These are phyloP conservation scores for Philotrypesis tridentata DNA, from an alignment of 1,140 invertebrate species.

Conservation along the genomic window DNA sequence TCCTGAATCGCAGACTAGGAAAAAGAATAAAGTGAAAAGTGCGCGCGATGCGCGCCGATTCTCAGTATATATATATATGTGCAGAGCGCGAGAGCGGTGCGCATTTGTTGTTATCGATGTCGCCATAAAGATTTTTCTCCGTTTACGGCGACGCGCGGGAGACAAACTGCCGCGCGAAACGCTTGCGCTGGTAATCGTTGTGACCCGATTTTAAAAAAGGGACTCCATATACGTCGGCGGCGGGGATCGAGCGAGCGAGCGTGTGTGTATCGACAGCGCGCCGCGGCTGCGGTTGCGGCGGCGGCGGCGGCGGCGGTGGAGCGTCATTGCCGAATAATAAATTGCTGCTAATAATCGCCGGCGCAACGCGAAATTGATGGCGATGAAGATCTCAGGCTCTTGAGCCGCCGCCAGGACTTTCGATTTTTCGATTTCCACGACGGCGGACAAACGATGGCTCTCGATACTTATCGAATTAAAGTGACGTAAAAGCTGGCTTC, in stretches of 20 bases:
- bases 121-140: constrained; percentile 31
- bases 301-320: neutral
- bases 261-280: constrained; percentile 22
- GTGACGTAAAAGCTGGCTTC: constrained; percentile 16
- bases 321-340: constrained; percentile 42
- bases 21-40: neutral
- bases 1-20: too few relatives aligned
- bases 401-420: constrained; percentile 14
- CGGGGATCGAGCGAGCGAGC: too few relatives aligned
- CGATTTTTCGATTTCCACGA: constrained; percentile 35
- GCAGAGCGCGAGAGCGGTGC: neutral
- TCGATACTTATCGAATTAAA: constrained; percentile 43
- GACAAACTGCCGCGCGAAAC: constrained; percentile 35
- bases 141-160: constrained; percentile 35
- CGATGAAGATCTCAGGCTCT: constrained; percentile 41
- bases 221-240: constrained; percentile 35
- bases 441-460: neutral
- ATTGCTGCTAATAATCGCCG: constrained; percentile 42
- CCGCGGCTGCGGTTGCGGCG: neutral
- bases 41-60: neutral
- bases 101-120: constrained; percentile 36
- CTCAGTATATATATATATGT: neutral
- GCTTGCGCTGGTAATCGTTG: constrained; percentile 24
- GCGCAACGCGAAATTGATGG: constrained; percentile 30
- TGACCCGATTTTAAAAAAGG: constrained; percentile 44